Conservation (phyloP, 2,797 vertebrate species). For the Chaenodraco wilsoni region DNA sequence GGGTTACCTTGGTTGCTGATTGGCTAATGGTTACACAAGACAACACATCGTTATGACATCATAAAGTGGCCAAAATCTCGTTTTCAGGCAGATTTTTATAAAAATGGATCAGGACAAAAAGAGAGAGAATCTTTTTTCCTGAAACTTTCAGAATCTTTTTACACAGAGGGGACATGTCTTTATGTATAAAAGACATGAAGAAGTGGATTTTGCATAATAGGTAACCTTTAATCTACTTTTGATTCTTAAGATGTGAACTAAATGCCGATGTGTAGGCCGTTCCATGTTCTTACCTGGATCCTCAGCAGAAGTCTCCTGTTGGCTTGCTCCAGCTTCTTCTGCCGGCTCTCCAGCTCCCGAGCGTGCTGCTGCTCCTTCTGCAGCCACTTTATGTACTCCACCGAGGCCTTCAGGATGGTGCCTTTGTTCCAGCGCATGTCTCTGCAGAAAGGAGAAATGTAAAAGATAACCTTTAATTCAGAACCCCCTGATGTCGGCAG, state of each 20-base stretch:
- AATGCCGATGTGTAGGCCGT: neutral
- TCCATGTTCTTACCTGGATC: constrained; percentile 90
- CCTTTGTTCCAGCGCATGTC: constrained; percentile 99
- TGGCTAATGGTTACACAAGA: too few species aligned
- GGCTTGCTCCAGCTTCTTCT: constrained; percentile 97
- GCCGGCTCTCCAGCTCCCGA: constrained; percentile 93
- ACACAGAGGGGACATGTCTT: too few species aligned
- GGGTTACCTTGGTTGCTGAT: too few species aligned
- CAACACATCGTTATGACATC: too few species aligned
- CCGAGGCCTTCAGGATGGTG: constrained; percentile 99
- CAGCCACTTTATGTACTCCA: constrained; percentile 99
- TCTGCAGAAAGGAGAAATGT: constrained; percentile 82
- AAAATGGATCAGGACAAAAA: too few species aligned
- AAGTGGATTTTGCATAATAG: too few species aligned
- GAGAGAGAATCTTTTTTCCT: too few species aligned
- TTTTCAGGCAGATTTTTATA: too few species aligned
- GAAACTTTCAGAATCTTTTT: too few species aligned
- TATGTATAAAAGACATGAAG: too few species aligned
- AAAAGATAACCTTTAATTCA: constrained; percentile 88
- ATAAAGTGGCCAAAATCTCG: too few species aligned
- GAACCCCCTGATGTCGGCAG: constrained; percentile 81
- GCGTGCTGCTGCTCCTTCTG: constrained; percentile 99
- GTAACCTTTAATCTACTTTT: neutral
- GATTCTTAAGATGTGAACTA: neutral
- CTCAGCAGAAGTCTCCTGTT: constrained; percentile 94